Percentiles rank a stretch among this genome's conserved stretches.
Conservation (phyloP, 2,797 vertebrate genomes). For the Spatula clypeata region DNA sequence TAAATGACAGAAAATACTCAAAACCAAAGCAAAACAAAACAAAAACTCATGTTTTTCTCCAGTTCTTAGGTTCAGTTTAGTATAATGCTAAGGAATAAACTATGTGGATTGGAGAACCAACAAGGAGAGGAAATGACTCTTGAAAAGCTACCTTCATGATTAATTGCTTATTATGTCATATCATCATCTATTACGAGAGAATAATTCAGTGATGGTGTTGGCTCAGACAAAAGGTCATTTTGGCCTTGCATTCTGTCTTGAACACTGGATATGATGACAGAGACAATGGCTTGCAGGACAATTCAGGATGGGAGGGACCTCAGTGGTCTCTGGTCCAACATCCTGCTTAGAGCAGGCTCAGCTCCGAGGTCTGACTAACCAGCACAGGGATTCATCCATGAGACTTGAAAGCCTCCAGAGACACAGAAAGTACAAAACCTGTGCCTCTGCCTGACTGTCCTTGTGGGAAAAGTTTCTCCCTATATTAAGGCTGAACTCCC, state of each 20-base stretch:
- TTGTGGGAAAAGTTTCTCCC: not conserved
- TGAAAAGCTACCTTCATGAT: not conserved
- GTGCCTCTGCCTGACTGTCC: not conserved
- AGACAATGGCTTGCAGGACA: not conserved
- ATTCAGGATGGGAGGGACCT: not conserved
- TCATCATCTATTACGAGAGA: not conserved
- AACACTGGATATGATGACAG: not conserved
- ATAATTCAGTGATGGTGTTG: not conserved
- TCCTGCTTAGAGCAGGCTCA: too few species aligned
- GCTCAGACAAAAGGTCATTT: not conserved
- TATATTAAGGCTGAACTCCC: rapidly evolving
- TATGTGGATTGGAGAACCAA: not conserved
- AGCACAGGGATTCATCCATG: not conserved
- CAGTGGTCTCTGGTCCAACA: not conserved
- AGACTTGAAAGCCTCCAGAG: not conserved
- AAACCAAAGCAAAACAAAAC: too few species aligned
- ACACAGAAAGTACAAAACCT: not conserved
- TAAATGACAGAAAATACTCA: not conserved
- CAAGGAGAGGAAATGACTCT: not conserved
- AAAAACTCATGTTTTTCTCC: not conserved
- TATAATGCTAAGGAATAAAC: not conserved
- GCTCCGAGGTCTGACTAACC: not conserved
- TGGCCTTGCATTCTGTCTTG: not conserved
- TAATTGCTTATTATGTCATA: not conserved
- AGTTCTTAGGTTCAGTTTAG: not conserved